These are phyloP conservation scores for Anoura caudifer DNA, from an alignment of 2,113 vertebrate genomes.

Conservation along the genomic window DNA sequence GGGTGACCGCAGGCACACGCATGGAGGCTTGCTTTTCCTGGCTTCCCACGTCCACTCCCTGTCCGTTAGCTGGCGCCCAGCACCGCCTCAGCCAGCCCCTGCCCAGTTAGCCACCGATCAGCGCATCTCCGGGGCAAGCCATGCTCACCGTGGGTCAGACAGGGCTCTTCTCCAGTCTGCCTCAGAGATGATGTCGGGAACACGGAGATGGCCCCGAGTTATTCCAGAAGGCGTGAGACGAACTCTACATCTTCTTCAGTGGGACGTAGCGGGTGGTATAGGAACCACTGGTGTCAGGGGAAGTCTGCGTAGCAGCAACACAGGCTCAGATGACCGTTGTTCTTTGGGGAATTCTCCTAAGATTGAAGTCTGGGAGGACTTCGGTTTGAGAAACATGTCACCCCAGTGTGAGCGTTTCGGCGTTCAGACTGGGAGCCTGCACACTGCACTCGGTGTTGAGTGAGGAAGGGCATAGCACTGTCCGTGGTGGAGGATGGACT, in stretches of 20 bases:
- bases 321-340: not conserved
- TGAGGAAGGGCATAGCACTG: not conserved
- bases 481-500: not conserved
- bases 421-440: not conserved
- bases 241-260: not conserved
- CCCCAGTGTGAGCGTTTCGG: not conserved
- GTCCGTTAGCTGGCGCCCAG: not conserved
- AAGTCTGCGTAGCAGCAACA: not conserved
- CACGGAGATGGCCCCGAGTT: not conserved
- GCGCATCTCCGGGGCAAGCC: not conserved
- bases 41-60: slow-evolving; percentile 38
- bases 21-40: slow-evolving; percentile 69
- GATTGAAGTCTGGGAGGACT: not conserved
- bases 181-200: slow-evolving; percentile 6
- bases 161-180: slow-evolving; percentile 9
- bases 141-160: not conserved
- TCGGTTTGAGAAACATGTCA: not conserved
- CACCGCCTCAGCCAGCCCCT: not conserved
- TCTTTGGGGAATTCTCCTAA: not conserved
- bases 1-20: slow-evolving; percentile 56
- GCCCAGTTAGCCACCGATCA: not conserved
- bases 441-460: not conserved
- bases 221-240: not conserved
- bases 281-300: not conserved
- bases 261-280: not conserved